phyloP scores from a whole-genome alignment of 2,888 invertebrate genomes.

The Geophilus truncorum region DNA sequence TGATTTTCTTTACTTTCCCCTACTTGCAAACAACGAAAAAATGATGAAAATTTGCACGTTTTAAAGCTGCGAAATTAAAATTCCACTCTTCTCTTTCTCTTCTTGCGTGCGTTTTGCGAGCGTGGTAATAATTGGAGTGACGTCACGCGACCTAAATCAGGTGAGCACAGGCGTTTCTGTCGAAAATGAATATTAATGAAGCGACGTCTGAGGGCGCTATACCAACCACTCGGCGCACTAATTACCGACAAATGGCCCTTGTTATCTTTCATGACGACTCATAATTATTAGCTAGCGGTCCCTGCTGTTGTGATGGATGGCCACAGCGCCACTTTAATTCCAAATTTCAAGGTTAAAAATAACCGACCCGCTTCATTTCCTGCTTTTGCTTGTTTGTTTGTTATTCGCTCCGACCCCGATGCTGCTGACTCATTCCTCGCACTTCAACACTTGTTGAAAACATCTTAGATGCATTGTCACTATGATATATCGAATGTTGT shows the following conservation, averaged over 20 bases:
- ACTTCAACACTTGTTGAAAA: neutral
- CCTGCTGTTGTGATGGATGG: neutral
- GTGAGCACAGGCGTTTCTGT: constrained; percentile 35
- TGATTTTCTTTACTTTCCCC: no score
- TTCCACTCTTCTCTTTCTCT: neutral
- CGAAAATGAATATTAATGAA: constrained; percentile 40
- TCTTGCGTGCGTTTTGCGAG: neutral
- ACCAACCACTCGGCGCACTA: constrained; percentile 20
- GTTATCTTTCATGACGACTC: constrained; percentile 32
- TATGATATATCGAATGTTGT: neutral
- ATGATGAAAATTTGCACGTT: neutral
- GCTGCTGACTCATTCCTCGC: neutral
- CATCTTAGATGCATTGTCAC: neutral
- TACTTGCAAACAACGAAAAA: no score
- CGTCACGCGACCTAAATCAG: neutral
- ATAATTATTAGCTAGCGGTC: constrained; percentile 28
- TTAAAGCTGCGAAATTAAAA: neutral
- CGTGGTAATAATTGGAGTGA: neutral
- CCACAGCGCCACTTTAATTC: neutral
- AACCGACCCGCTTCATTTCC: neutral
- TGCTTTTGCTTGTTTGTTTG: neutral
- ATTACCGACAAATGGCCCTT: constrained; percentile 31
- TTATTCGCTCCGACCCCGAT: no score
- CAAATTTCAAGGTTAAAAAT: neutral
- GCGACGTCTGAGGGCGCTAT: constrained; percentile 41